Evolutionary conservation across 2,888 invertebrate species (phyloP).

Genomic region (Onchidella celtica): DNA sequence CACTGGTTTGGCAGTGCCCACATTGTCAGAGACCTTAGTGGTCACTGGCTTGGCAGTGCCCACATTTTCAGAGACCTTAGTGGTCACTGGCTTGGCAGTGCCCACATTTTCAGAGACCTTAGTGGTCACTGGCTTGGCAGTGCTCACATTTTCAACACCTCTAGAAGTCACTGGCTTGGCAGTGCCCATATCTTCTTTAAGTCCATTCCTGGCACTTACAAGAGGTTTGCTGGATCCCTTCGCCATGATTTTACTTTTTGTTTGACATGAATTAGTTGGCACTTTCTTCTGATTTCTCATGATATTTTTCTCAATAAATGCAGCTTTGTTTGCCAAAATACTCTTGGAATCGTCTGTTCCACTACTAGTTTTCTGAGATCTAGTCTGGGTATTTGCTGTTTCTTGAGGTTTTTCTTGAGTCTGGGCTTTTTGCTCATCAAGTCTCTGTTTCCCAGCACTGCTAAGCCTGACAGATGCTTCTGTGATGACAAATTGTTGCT

Average conservation of each 20-base stretch:
- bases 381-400: background rate
- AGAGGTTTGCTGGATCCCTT: no score
- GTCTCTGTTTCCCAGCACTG: conserved; percentile 12
- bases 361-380: background rate
- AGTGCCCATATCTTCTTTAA: no score
- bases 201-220: no score
- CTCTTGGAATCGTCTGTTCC: conserved; percentile 6
- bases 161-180: no score
- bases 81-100: no score
- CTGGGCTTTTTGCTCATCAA: background rate
- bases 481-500: conserved; percentile 3
- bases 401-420: background rate
- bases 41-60: no score
- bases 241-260: background rate
- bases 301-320: conserved; percentile 10
- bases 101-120: no score
- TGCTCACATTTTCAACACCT: no score
- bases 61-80: no score
- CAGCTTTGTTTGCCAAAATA: background rate
- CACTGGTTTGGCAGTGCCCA: no score
- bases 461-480: conserved; percentile 5
- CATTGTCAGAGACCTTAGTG: no score
- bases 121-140: no score
- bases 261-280: background rate
- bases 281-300: conserved; percentile 9